Evolutionary conservation across 2,113 vertebrate genomes (phyloP), one percentile per base, ranked within the genome.

Genomic region (Cromileptes altivelis): DNA sequence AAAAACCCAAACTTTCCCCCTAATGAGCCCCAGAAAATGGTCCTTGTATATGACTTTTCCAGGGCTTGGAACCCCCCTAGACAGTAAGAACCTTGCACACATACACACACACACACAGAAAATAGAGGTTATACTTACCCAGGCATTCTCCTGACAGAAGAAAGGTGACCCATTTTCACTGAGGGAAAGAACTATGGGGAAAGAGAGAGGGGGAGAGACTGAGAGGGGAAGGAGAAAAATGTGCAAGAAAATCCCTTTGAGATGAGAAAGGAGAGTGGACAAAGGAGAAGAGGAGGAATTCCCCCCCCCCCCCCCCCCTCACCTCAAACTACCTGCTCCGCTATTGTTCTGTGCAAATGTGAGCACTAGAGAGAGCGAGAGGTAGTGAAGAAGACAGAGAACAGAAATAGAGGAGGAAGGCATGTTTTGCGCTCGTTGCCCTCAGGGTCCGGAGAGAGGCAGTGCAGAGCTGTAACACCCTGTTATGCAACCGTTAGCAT

Each of bases 141-240:
- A 81, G 85, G 80, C 69, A 74, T 89, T 74, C 86, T 90, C 85
- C 75, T 86, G 84, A 86, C 74, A 84, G 74, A 93, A 80, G 84
- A 82, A 92, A 93, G 87, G 89, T 94, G 93, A 95, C 95, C 95
- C 89, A 95, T 94, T 95, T 95, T 91, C 74, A 85, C 89, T 61
- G 23, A 82, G 85, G 86, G 91, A 89, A 88, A 90, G 67, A 82
- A 90, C 80, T 91, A 84, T 56, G 37, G 64, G 80, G 88, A 84
- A 50, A 62, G 58, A 78, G 67, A 49, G 63, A 65, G 42, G 42
- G 42, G 42, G 42, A 45, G 47, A 40, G 70, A 25, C 30, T 47
- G 57, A 30, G 53, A 75, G 68, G 1, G 49, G 30, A 33, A 70
- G 71, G 49, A 53, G 80, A 74, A 72, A 82, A 64, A 63, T 61